Percentiles rank a stretch among this genome's conserved stretches.
These are phyloP conservation scores for Stigmatopora nigra DNA, from an alignment of 2,113 vertebrate species.

Conservation along the genomic window DNA sequence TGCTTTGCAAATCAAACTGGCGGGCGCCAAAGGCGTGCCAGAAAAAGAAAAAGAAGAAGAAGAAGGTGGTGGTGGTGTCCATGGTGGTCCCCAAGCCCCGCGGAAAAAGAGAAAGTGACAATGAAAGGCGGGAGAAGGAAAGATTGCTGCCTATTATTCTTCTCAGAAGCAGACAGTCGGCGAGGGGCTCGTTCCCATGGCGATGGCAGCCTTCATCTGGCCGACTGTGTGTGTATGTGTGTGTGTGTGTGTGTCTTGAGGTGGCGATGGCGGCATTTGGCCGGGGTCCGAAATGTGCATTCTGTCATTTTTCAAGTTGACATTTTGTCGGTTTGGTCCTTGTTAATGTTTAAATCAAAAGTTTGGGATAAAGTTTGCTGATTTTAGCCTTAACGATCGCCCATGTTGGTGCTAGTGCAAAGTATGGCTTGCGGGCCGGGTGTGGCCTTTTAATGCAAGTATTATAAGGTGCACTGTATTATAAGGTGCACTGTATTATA, in stretches of 20 bases:
- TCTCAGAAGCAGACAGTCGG: conserved; percentile 57
- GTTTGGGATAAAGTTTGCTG: too few species aligned
- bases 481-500: too few species aligned
- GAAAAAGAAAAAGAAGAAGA: conserved; percentile 1
- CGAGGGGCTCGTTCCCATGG: conserved; percentile 76
- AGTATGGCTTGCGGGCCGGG: too few species aligned
- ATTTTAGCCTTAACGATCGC: too few species aligned
- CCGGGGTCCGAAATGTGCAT: conserved; percentile 21
- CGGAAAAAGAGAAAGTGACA: conserved; percentile 31
- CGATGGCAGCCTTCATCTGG: conserved; percentile 57
- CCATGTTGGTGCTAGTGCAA: too few species aligned
- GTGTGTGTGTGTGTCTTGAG: conserved; percentile 33
- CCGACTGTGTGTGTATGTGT: conserved; percentile 2
- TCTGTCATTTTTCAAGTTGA: conserved; percentile 22
- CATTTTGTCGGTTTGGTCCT: conserved; percentile 5
- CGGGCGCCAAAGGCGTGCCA: conserved; percentile 23
- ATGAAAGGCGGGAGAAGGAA: conserved; percentile 43
- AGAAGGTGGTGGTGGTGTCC: not conserved
- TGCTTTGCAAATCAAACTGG: conserved; percentile 34
- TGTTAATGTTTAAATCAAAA: too few species aligned
- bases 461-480: too few species aligned
- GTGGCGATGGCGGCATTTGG: conserved; percentile 19
- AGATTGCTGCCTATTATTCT: conserved; percentile 74
- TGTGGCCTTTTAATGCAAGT: too few species aligned
- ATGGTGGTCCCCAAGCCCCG: conserved; percentile 2